Evolutionary conservation across 2,888 invertebrate genomes (phyloP), one percentile per base, ranked within the genome.

Genomic region (Masnerella sp.): DNA sequence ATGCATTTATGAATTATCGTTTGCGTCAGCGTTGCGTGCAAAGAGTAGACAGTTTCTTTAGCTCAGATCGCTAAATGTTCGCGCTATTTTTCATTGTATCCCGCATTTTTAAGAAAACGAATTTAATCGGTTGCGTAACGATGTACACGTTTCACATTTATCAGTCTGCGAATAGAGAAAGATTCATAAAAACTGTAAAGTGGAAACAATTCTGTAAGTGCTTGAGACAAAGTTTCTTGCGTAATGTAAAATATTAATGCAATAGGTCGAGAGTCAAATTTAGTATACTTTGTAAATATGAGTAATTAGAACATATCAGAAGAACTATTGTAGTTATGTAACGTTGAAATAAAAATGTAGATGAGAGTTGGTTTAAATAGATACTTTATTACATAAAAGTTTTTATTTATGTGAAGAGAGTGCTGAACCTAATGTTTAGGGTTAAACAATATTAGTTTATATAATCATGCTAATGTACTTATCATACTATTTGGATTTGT

Each of bases 1-100:
- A 38, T 67, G 58, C 67, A 67, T 65, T 65, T 65, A 65, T 30
- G 5, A 22, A 49, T 17, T 52, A 1, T n/a, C 18, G 32, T 36
- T 61, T 61, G 34, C 30, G 42, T 43, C 43, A 40, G 17, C 11
- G 40, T 61, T 25, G 51, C 42, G 51, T 25, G 51, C 62, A 5
- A n/a, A 25, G n/a, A 18, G 8, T 32, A 20, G 9, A 7, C 1
- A 8, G 54, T 12, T 52, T 30, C 7, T 18, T 40, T 40, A 17
- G 25, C 38, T 25, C n/a, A 9, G 15, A 22, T 8, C 5, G 11
- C 0, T 11, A 58, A 20, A 32, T 30, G 34, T 47, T 25, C 12
- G 11, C 7, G 14, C 9, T 58, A 4, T 28, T 58, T 58, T 22
- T 34, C 32, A 43, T 43, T 14, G 14, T 34, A 36, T 12, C 36